phyloP scores from a whole-genome alignment of 1,140 invertebrate genomes.

The Hirudo medicinalis region DNA sequence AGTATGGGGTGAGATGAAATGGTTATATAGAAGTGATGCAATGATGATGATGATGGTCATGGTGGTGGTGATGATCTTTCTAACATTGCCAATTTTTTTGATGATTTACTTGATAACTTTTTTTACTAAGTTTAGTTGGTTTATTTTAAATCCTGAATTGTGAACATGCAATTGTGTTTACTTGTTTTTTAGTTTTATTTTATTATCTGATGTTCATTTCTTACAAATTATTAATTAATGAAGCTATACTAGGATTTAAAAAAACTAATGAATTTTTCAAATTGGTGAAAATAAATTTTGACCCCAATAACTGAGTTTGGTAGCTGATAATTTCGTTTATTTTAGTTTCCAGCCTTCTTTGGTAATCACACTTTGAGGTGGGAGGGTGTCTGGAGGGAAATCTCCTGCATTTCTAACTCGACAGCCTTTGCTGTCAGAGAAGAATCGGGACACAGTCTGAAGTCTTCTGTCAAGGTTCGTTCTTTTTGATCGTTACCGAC shows the following conservation, averaged over 20 bases:
- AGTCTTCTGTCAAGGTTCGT: constrained; percentile 55
- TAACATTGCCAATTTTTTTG: background rate
- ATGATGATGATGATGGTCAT: background rate
- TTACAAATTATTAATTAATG: background rate
- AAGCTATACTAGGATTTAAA: too few relatives aligned
- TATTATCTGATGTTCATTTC: too few relatives aligned
- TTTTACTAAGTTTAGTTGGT: too few relatives aligned
- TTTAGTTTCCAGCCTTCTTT: constrained; percentile 33
- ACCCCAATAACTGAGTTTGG: too few relatives aligned
- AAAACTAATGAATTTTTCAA: too few relatives aligned
- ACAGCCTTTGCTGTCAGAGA: constrained; percentile 65
- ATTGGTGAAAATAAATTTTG: too few relatives aligned
- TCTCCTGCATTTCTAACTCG: constrained; percentile 50
- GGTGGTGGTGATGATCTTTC: background rate
- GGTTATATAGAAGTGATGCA: background rate
- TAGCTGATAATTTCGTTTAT: background rate
- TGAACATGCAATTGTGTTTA: too few relatives aligned
- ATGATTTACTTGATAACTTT: background rate
- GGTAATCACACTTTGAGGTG: constrained; percentile 61
- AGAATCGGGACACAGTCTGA: constrained; percentile 67
- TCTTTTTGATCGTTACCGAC: background rate
- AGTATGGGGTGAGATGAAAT: constrained; percentile 27
- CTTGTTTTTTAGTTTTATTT: too few relatives aligned
- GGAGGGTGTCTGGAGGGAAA: constrained; percentile 64
- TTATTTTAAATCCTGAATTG: too few relatives aligned